phyloP scores from a whole-genome alignment of 1,140 invertebrate species.

The Polypedilum pembai region DNA sequence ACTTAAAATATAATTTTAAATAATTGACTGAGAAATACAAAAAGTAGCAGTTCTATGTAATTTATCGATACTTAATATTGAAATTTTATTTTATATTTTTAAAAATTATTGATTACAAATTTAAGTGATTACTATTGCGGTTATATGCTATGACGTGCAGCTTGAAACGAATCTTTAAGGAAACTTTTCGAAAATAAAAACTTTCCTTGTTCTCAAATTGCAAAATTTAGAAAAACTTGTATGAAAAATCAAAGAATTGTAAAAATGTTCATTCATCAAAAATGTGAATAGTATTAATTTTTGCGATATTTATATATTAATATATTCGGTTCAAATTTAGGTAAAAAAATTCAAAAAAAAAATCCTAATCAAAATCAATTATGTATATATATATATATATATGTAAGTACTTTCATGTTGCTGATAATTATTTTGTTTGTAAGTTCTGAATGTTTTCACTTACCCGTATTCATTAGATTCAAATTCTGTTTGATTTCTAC shows the following conservation, averaged over 20 bases:
- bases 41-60: too few species aligned
- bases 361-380: constrained; percentile 21
- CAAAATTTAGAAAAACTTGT: not conserved
- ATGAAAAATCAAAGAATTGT: not conserved
- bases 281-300: not conserved
- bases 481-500: constrained; percentile 27
- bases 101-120: too few species aligned
- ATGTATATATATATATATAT: not conserved
- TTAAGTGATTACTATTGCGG: too few species aligned
- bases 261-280: constrained; percentile 7
- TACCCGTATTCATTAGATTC: constrained; percentile 26
- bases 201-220: not conserved
- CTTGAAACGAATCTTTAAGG: too few species aligned
- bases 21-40: too few species aligned
- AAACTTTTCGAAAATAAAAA: too few species aligned
- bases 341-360: not conserved
- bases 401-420: constrained; percentile 23
- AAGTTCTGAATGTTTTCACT: constrained; percentile 24
- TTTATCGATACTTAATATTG: too few species aligned
- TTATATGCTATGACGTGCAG: too few species aligned
- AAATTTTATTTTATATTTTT: too few species aligned
- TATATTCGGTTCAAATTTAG: not conserved
- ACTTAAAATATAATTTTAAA: too few species aligned
- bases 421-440: constrained; percentile 9
- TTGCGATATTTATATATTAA: constrained; percentile 5